Evolutionary conservation across 2,113 vertebrate genomes (phyloP), one percentile per base, ranked within the genome.

Genomic region (Ptilonorhynchus violaceus): DNA sequence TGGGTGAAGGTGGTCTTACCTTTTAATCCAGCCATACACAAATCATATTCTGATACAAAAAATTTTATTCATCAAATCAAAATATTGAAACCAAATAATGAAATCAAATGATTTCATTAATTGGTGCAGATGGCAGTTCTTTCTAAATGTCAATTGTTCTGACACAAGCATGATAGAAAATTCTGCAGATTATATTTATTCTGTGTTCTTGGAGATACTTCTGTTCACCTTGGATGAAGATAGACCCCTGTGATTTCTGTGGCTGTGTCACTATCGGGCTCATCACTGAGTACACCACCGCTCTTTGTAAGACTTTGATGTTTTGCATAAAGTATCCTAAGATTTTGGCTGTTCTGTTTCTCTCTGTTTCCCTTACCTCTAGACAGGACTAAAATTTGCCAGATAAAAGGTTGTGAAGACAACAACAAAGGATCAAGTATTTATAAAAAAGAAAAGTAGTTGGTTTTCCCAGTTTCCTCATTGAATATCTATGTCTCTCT

Each of bases 131-230:
- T 69, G 94, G 94, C 79, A 86, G 80, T 93, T 95, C 33, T 69
- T 70, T 68, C 66, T 49, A 60, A 90, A 89, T 92, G 97, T 96
- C 60, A 49, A 37, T 67, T 88, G 15, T 64, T 85, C 23, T 82
- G 76, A 92, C 44, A 79, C 59, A 83, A 89, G 60, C 52, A 91
- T 95, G 89, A 82, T 53, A 90, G 41, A 94, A 92, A 87, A 79
- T 53, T 72, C 74, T 94, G 53, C 53, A 89, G 93, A 85, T 97
- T 93, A 92, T 83, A 89, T 94, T 96, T 97, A 67, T 96, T 70
- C 94, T 91, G 52, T 72, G 60, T 84, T 96, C 76, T 94, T 96
- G 85, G 25, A 33, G 33, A 55, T 89, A 95, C 91, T 91, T 94
- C 41, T 82, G 68, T 97, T 88, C 83, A 78, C 78, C 74, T 86